phyloP scores from a whole-genome alignment of 2,888 invertebrate species.

The Pinctada fucata region DNA sequence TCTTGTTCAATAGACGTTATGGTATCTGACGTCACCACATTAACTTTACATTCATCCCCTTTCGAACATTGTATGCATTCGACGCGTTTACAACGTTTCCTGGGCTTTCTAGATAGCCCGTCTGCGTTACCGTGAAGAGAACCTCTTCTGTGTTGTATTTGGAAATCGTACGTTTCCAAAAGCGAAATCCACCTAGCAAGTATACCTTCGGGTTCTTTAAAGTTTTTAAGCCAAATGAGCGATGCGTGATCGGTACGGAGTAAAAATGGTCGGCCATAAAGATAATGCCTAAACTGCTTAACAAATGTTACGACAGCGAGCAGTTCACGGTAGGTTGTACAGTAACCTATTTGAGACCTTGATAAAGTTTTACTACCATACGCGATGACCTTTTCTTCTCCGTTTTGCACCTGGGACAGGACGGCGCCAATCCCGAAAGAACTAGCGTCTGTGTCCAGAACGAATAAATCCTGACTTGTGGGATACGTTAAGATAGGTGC shows the following conservation, averaged over 20 bases:
- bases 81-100: conserved; percentile 18
- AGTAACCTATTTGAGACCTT: conserved; percentile 37
- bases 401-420: conserved; percentile 45
- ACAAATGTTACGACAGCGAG: conserved; percentile 49
- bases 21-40: background rate
- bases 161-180: conserved; percentile 31
- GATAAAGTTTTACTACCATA: conserved; percentile 43
- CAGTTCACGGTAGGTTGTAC: conserved; percentile 45
- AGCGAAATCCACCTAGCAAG: conserved; percentile 53
- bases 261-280: conserved; percentile 45
- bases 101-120: conserved; percentile 17
- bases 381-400: conserved; percentile 44
- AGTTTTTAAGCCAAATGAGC: conserved; percentile 45
- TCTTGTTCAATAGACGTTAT: background rate
- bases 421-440: too few species aligned
- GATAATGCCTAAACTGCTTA: conserved; percentile 48
- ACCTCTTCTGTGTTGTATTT: conserved; percentile 32
- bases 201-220: conserved; percentile 46
- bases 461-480: conserved; percentile 25
- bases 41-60: conserved; percentile 38
- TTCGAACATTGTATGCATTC: conserved; percentile 37
- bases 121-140: conserved; percentile 33
- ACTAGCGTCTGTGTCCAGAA: conserved; percentile 40
- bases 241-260: conserved; percentile 53
- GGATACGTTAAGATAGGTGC: conserved; percentile 34